A percentile compares a stretch with the other conserved stretches of the same genome.
Evolutionary conservation across 2,888 invertebrate species (phyloP).

Genomic region (Hirtodrosophila trivittata): DNA sequence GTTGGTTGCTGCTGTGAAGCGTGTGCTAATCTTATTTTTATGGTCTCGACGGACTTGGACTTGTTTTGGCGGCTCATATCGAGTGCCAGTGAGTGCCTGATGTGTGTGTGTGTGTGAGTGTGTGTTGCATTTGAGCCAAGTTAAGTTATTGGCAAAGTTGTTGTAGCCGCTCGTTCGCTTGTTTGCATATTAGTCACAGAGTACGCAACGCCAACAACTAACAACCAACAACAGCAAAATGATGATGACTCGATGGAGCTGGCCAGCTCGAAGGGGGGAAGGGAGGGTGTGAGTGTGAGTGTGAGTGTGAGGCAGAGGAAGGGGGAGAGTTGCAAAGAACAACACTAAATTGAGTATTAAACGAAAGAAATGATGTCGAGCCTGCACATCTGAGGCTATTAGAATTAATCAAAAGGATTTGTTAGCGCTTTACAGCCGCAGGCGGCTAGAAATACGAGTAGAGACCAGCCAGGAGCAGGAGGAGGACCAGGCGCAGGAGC

Average conservation of each 20-base stretch:
- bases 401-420: constrained; percentile 80
- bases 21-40: constrained; percentile 79
- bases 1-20: constrained; percentile 56
- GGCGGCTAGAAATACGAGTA: constrained; percentile 34
- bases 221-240: constrained; percentile 16
- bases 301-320: not conserved
- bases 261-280: not conserved
- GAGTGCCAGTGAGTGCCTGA: constrained; percentile 39
- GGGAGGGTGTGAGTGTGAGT: not conserved
- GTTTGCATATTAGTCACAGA: constrained; percentile 78
- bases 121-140: constrained; percentile 67
- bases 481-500: not conserved
- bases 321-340: constrained; percentile 31
- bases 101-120: constrained; percentile 22
- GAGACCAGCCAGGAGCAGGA: not conserved
- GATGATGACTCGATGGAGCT: constrained; percentile 1
- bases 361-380: constrained; percentile 74
- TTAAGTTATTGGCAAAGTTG: constrained; percentile 73
- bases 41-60: constrained; percentile 74
- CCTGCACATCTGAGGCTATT: constrained; percentile 75
- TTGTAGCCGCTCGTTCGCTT: constrained; percentile 57
- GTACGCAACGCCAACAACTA: constrained; percentile 26
- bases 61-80: constrained; percentile 56
- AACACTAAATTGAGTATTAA: constrained; percentile 77
- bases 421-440: constrained; percentile 57